Conservation (phyloP, 2,113 vertebrate species). For the Dicrurus megarhynchus region DNA sequence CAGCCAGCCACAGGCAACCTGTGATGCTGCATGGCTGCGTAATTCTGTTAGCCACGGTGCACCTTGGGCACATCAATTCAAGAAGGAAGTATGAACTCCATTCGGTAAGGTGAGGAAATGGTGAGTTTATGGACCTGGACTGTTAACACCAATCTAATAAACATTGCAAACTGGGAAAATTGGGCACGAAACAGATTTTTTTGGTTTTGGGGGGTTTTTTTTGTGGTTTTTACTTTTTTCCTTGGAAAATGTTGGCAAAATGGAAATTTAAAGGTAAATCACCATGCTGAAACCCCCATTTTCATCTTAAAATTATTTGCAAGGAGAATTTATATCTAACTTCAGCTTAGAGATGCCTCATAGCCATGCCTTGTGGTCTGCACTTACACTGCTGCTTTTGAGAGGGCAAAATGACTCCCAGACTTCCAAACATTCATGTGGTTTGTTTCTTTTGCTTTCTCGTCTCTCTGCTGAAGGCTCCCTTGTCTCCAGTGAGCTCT, state of each 20-base stretch:
- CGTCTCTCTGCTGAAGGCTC: neutral
- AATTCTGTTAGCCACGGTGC: neutral
- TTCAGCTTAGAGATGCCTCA: neutral
- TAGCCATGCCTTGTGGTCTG: neutral
- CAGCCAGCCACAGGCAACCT: neutral
- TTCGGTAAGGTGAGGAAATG: neutral
- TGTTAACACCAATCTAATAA: neutral
- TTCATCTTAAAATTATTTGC: neutral
- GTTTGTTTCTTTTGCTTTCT: neutral
- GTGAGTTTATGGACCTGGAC: neutral
- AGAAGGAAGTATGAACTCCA: neutral
- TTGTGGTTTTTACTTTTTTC: neutral
- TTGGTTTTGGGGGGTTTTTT: too few species aligned
- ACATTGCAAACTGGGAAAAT: neutral
- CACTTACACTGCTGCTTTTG: neutral
- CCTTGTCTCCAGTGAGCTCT: neutral
- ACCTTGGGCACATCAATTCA: neutral
- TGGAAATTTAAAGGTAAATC: neutral
- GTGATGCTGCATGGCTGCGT: accelerated
- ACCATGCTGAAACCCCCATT: neutral
- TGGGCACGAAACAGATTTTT: neutral
- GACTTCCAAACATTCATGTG: neutral
- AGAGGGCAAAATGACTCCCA: neutral
- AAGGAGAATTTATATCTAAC: neutral
- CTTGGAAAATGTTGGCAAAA: neutral